Evolutionary conservation across 2,797 vertebrate species (phyloP).

Genomic region (Ptychobarbus kaznakovi): DNA sequence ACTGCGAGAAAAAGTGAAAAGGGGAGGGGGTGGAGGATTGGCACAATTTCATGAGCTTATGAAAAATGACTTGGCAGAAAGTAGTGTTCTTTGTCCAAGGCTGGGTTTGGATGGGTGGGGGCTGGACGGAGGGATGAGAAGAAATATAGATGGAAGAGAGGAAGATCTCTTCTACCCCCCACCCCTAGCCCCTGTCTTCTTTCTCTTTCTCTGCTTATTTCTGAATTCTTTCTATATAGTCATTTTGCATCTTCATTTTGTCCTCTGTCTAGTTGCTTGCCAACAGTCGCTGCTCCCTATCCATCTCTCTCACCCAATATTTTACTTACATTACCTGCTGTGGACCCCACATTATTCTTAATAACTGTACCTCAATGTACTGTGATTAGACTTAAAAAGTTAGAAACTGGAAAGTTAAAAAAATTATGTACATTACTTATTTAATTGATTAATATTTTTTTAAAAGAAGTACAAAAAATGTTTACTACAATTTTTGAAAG

Average conservation of each 20-base stretch:
- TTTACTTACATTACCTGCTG: neutral
- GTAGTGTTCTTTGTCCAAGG: conserved; percentile 67
- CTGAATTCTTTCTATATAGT: conserved; percentile 41
- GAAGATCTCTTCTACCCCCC: conserved; percentile 26
- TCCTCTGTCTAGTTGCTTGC: conserved; percentile 5
- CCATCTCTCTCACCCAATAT: conserved; percentile 46
- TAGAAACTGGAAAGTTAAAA: neutral
- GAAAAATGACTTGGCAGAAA: conserved; percentile 74
- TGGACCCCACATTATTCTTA: neutral
- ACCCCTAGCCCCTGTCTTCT: neutral
- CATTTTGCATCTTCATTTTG: conserved; percentile 13
- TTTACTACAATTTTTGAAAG: neutral
- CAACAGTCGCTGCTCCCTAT: conserved; percentile 35
- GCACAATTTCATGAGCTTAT: conserved; percentile 73
- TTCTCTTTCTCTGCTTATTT: conserved; percentile 50
- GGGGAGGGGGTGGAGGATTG: conserved; percentile 65
- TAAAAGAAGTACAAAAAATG: neutral
- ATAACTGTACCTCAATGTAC: conserved; percentile 2
- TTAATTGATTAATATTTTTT: neutral
- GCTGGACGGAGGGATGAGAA: conserved; percentile 43
- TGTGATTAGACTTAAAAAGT: neutral
- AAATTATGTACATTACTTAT: neutral
- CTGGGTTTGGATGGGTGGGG: conserved; percentile 40
- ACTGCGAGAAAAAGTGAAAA: conserved; percentile 16
- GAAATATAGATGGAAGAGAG: conserved; percentile 56